A percentile compares a stretch with the other conserved stretches of the same genome.
These are phyloP conservation scores for Drosophila ezoana DNA, from an alignment of 2,888 invertebrate species.

Conservation along the genomic window DNA sequence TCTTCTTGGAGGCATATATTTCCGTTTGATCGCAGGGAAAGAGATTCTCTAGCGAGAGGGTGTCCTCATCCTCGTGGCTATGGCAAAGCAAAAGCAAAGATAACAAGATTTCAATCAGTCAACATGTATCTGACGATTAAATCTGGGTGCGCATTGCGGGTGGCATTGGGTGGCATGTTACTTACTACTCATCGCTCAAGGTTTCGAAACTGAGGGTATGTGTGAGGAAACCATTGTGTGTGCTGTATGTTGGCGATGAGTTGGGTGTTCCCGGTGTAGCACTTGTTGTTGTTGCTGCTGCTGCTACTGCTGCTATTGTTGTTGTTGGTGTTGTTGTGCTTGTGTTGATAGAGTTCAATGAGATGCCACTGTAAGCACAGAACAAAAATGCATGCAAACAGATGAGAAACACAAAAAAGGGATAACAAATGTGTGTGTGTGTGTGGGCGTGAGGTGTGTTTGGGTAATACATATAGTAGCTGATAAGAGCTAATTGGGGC, in stretches of 20 bases:
- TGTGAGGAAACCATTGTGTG: conserved; percentile 71
- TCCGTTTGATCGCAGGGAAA: conserved; percentile 84
- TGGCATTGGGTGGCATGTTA: conserved; percentile 28
- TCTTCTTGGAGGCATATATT: conserved; percentile 83
- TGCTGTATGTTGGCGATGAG: conserved; percentile 63
- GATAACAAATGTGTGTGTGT: not conserved
- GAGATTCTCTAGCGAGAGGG: conserved; percentile 82
- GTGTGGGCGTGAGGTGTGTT: not conserved
- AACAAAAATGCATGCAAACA: conserved; percentile 33
- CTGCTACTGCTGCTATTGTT: conserved; percentile 8
- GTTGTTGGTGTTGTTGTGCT: conserved; percentile 23
- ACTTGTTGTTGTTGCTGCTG: conserved; percentile 23
- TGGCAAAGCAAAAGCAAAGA: not conserved
- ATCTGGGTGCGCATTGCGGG: not conserved
- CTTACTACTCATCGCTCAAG: conserved; percentile 82
- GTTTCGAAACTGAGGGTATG: conserved; percentile 76
- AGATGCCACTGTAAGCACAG: conserved; percentile 67
- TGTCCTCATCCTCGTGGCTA: conserved; percentile 83
- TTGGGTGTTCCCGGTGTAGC: conserved; percentile 41
- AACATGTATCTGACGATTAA: not conserved
- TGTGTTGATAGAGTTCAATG: conserved; percentile 56
- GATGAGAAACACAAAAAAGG: conserved; percentile 15
- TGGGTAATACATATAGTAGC: not conserved
- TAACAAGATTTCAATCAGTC: not conserved
- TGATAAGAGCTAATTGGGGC: not conserved